Percentiles rank a stretch among this genome's conserved stretches.
Evolutionary conservation across 2,888 invertebrate species (phyloP).

Genomic region (Sepioteuthis lessoniana): DNA sequence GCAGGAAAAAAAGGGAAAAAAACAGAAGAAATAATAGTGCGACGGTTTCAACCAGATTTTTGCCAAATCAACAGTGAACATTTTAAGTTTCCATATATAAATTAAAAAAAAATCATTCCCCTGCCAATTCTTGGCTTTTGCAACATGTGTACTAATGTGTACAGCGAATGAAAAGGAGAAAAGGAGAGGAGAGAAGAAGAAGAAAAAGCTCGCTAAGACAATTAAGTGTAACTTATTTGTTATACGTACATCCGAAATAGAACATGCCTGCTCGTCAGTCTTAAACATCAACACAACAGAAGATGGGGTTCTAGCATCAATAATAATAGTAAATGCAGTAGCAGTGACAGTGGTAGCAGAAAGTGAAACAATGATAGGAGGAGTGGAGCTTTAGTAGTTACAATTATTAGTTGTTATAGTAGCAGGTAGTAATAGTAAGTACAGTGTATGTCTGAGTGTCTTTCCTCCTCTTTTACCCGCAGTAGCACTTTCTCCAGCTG

Average conservation of each 20-base stretch:
- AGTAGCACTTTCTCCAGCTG: not conserved
- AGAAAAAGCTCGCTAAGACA: not conserved
- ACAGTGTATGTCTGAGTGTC: not conserved
- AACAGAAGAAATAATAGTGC: not conserved
- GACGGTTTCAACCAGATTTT: not conserved
- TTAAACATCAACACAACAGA: conserved; percentile 41
- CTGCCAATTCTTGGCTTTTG: not conserved
- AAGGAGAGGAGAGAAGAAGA: not conserved
- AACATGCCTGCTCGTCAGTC: conserved; percentile 45
- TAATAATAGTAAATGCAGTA: not conserved
- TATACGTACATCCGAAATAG: conserved; percentile 48
- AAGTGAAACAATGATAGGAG: not conserved
- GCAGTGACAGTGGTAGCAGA: not conserved
- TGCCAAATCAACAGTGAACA: not conserved
- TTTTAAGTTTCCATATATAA: not conserved
- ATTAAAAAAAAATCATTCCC: not conserved
- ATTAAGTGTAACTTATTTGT: conserved; percentile 4
- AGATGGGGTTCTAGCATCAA: conserved; percentile 11
- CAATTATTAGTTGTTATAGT: not conserved
- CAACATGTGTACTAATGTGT: not conserved
- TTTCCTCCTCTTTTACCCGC: too few species aligned
- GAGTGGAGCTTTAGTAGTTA: not conserved
- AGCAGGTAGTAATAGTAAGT: not conserved
- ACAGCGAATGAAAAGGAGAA: not conserved
- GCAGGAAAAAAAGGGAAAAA: not conserved